Evolutionary conservation across 2,888 invertebrate species (phyloP), one percentile per base, ranked within the genome.

Genomic region (Oxycera nigricornis): DNA sequence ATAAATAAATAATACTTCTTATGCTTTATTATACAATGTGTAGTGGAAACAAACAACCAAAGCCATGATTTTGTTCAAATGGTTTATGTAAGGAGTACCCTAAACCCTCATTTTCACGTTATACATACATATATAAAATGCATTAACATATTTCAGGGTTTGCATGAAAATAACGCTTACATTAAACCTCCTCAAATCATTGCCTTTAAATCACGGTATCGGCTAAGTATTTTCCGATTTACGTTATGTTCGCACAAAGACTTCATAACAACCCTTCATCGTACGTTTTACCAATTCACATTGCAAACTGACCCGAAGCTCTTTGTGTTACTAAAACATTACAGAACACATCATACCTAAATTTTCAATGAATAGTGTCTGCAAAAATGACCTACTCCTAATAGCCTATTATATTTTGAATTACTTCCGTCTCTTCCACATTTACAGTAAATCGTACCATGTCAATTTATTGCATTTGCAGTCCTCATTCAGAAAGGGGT

Each of bases 171-270:
- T n/a, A n/a, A n/a, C n/a, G n/a, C n/a, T n/a, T n/a, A n/a, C n/a
- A n/a, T n/a, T n/a, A n/a, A n/a, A 70, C 35, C 1, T 35, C 28
- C 24, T 55, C 55, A 70, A 70, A 52, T 70, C 70, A 55, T 22
- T 52, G 55, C 70, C 17, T 70, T 55, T 22, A 70, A 52, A 20
- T 52, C 70, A 70, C 55, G n/a, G 31, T 70, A 52, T 70, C 31
- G 52, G 35, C 70, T 55, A 70, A 55, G 55, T 70, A 70, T 52
- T 70, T 55, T 55, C 70, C 52, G 55, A 52, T 70, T 70, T 70
- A 55, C 70, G 59, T 39, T 72, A 59, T 59, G 59, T 72, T 72
- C 57, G 59, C 55, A 39, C 59, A 72, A 72, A 57, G 72, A 72
- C 72, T 59, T 72, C 39, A 59, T 72, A 41, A 59, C 30, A 70